Percentiles rank a stretch among this genome's conserved stretches.
phyloP scores from a whole-genome alignment of 2,888 invertebrate species.

The Rotaria macrura region DNA sequence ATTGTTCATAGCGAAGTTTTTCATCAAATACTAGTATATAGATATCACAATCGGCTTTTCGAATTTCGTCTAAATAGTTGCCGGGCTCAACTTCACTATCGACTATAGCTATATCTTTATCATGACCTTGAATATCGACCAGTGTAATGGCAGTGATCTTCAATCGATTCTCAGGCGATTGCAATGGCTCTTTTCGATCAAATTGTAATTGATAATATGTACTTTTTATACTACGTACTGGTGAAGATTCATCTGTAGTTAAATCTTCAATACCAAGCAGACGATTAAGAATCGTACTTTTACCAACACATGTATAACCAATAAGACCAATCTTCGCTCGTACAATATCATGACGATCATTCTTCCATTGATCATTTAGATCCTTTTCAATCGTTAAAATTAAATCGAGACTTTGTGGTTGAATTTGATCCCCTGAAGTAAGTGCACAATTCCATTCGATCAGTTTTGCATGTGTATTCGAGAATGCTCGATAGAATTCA shows the following conservation, averaged over 20 bases:
- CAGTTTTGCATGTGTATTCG: neutral
- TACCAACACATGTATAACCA: neutral
- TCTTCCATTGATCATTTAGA: neutral
- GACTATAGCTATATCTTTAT: neutral
- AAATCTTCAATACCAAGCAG: neutral
- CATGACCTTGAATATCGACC: slow-evolving; percentile 5
- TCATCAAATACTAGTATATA: neutral
- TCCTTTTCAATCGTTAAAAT: neutral
- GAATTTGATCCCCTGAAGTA: neutral
- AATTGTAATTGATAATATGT: slow-evolving; percentile 15
- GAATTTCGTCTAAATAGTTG: slow-evolving; percentile 16
- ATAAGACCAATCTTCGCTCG: slow-evolving; percentile 9
- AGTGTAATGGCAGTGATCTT: neutral
- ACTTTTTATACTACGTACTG: slow-evolving; percentile 9
- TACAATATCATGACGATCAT: neutral
- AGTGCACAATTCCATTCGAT: slow-evolving; percentile 7
- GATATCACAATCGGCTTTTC: neutral
- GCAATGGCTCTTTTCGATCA: neutral
- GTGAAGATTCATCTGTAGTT: neutral
- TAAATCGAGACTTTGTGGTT: neutral
- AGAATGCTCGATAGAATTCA: neutral
- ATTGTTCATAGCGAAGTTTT: neutral
- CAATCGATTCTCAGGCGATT: neutral
- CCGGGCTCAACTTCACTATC: neutral
- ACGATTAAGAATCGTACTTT: neutral